A percentile compares a stretch with the other conserved stretches of the same genome.
Evolutionary conservation across 35 echinoderm and acorn worm genomes (phyloP).

Genomic region (Holothuria glaberrima): DNA sequence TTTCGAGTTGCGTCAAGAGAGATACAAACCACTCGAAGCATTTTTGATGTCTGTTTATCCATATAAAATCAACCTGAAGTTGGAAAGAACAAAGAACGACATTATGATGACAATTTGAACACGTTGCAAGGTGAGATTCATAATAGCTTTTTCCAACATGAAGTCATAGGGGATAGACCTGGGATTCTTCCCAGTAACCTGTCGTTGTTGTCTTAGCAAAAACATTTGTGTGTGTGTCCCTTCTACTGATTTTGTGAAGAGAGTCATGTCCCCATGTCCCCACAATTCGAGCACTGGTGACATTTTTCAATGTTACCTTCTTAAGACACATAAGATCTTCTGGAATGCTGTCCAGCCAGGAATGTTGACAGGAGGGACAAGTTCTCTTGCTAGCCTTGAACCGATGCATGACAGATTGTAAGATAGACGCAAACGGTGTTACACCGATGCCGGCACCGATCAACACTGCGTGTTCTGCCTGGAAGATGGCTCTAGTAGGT

Average conservation of each 20-base stretch:
- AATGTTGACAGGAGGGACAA: conserved; percentile 90
- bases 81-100: too few species aligned
- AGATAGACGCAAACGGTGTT: conserved; percentile 95
- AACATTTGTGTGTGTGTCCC: too few species aligned
- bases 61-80: conserved; percentile 97
- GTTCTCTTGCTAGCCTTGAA: conserved; percentile 72
- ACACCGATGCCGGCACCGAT: conserved; percentile 98
- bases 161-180: too few species aligned
- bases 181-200: too few species aligned
- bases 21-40: conserved; percentile 98
- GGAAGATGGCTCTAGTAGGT: conserved; percentile 91
- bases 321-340: conserved; percentile 89
- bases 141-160: too few species aligned
- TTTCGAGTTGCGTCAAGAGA: conserved; percentile 90
- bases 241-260: too few species aligned
- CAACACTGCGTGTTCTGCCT: conserved; percentile 92
- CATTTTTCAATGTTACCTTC: conserved; percentile 69
- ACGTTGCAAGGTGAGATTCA: too few species aligned
- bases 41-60: conserved; percentile 98
- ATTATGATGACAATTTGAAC: too few species aligned
- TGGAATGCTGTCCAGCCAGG: conserved; percentile 86
- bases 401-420: conserved; percentile 91
- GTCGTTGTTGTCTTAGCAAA: too few species aligned
- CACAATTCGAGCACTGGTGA: too few species aligned
- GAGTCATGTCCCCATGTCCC: too few species aligned